phyloP scores from a whole-genome alignment of 2,797 vertebrate genomes.

The Naso thynnoides region DNA sequence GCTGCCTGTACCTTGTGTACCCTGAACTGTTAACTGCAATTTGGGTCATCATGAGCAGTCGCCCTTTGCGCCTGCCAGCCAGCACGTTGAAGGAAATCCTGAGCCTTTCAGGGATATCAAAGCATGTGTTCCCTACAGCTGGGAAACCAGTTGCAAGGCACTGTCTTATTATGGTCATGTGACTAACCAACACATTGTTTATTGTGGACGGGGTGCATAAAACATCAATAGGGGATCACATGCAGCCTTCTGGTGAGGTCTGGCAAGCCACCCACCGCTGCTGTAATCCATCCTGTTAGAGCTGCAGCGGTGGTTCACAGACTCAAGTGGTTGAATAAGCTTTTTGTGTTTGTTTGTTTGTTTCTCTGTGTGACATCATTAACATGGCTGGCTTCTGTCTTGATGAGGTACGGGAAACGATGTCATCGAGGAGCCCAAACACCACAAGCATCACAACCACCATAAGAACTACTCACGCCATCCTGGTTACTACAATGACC shows the following conservation, averaged over 20 bases:
- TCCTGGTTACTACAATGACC: constrained; percentile 84
- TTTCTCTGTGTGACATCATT: constrained; percentile 68
- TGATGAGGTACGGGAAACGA: constrained; percentile 87
- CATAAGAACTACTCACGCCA: constrained; percentile 86
- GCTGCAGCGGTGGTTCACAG: constrained; percentile 35
- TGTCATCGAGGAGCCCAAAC: constrained; percentile 89
- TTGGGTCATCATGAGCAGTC: constrained; percentile 57
- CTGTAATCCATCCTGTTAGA: constrained; percentile 49
- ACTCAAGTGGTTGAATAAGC: constrained; percentile 51
- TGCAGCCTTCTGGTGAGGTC: constrained; percentile 39
- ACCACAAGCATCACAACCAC: constrained; percentile 83
- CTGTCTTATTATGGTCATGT: constrained; percentile 63
- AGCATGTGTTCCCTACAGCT: constrained; percentile 34
- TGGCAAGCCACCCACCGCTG: constrained; percentile 41
- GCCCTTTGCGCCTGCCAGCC: constrained; percentile 9
- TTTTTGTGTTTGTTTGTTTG: constrained; percentile 2
- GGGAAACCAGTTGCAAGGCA: constrained; percentile 45
- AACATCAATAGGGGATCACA: constrained; percentile 56
- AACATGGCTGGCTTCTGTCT: constrained; percentile 76
- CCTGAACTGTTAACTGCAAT: constrained; percentile 47
- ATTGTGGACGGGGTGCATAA: constrained; percentile 68
- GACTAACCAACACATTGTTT: constrained; percentile 67
- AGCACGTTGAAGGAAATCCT: constrained; percentile 33
- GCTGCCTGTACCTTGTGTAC: constrained; percentile 33
- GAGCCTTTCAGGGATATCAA: constrained; percentile 42